Base-by-base conservation (phyloP, 2,113 vertebrate species). In the Rhynchomys soricoides region DNA sequence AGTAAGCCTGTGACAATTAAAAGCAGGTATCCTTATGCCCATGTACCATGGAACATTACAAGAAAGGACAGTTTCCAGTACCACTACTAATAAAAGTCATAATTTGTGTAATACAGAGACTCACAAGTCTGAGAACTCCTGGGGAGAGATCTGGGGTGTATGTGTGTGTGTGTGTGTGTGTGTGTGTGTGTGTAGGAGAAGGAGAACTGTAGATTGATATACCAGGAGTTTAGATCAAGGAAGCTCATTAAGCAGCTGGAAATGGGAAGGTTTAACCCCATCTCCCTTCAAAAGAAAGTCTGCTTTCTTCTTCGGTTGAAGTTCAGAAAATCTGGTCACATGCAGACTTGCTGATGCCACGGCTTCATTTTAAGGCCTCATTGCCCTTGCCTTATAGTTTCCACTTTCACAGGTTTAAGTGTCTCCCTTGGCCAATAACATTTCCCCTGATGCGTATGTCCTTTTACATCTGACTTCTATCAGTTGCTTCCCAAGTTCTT, bases 401-500 rank as follows among this genome's bases (percentile, higher is more conserved):
- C 64, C 57, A 71, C 66, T 75, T 82, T 91, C 77, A 74, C 0
- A 0, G 4, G 12, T 82, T 92, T 95, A 95, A 93, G 77, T 66
- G 71, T 82, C 66, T 94, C 92, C 90, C 52, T 95, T 89, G 86
- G 86, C 66, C 66, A 86, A 50, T 95, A 94, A 50, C 57, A n/a
- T 45, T 55, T 89, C 82, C 92, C 95, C 52, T 34, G 95, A 62
- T 1, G 34, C 87, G 86, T 86, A 48, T 52, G 83, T 91, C 66
- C 78, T 93, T 95, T 95, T 86, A 57, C 29, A 19, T 59, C 78
- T 71, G 83, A 86, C 57, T 86, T 71, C 10, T 77, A 89, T 81
- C 0, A 26, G 81, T 94, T 0, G 1, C 13, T 52, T 82, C 66
- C 50, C 52, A 16, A 0, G 29, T 12, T 50, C 73, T 66, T 21